Conservation (phyloP, 2,888 invertebrate species). For the Agelastica alni region DNA sequence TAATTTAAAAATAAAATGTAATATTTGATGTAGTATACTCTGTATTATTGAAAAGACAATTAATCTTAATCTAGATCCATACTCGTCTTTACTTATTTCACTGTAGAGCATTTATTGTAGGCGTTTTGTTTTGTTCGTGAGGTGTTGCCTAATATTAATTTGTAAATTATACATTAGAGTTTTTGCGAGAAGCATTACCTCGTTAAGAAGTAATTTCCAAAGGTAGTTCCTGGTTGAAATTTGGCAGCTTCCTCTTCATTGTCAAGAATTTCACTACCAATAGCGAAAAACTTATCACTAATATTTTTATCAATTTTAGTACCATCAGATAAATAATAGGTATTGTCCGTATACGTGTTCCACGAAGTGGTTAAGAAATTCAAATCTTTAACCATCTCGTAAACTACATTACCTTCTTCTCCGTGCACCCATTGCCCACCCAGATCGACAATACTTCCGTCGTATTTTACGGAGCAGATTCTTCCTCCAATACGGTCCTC, state of each 20-base stretch:
- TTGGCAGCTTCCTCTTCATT: slow-evolving; percentile 40
- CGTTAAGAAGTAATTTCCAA: slow-evolving; percentile 49
- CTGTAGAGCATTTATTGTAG: too few relatives aligned
- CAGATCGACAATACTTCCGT: slow-evolving; percentile 44
- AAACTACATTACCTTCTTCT: slow-evolving; percentile 52
- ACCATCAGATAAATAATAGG: slow-evolving; percentile 47
- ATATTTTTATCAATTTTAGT: slow-evolving; percentile 42
- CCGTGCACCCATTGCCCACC: slow-evolving; percentile 57
- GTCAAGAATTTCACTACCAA: slow-evolving; percentile 40
- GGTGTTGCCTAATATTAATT: too few relatives aligned
- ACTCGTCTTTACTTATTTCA: too few relatives aligned
- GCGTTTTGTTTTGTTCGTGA: too few relatives aligned
- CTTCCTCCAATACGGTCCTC: slow-evolving; percentile 54
- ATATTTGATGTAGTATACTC: too few relatives aligned
- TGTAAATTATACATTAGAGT: too few relatives aligned
- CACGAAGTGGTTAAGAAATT: slow-evolving; percentile 53
- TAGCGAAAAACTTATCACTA: slow-evolving; percentile 42
- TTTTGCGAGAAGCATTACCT: slow-evolving; percentile 40
- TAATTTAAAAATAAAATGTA: too few relatives aligned
- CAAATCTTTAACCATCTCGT: slow-evolving; percentile 47
- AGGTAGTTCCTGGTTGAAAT: slow-evolving; percentile 40
- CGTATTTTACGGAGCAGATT: slow-evolving; percentile 44
- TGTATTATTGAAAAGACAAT: too few relatives aligned
- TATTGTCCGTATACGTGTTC: slow-evolving; percentile 47
- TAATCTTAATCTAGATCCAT: too few relatives aligned